These are phyloP conservation scores for Anolis carolinensis DNA, from an alignment of 2,113 vertebrate genomes.

Conservation along the genomic window DNA sequence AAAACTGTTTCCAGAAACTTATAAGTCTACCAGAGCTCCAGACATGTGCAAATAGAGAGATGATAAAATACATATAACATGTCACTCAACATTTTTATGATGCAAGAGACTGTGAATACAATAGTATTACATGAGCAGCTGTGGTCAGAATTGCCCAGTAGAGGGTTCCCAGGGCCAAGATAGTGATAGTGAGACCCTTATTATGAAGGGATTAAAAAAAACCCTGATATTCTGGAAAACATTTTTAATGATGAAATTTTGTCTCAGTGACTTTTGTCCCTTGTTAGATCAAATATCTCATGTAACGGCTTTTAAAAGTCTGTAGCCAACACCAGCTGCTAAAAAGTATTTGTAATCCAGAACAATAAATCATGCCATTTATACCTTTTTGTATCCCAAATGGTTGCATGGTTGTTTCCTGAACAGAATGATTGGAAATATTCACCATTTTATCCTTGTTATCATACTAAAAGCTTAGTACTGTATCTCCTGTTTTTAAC, in stretches of 20 bases:
- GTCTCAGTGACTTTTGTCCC: not conserved
- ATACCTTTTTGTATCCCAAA: not conserved
- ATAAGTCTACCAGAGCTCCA: slow-evolving; percentile 1
- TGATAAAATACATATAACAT: not conserved
- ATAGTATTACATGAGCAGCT: slow-evolving; percentile 14
- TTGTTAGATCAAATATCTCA: not conserved
- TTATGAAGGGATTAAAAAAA: not conserved
- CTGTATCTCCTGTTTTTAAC: not conserved
- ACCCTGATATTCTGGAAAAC: not conserved
- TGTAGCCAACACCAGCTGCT: not conserved
- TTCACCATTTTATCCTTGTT: not conserved
- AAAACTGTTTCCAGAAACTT: not conserved
- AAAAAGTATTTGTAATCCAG: not conserved
- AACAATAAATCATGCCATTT: not conserved
- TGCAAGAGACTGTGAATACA: fast-evolving
- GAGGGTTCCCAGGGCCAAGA: not conserved
- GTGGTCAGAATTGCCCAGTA: not conserved
- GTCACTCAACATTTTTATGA: not conserved
- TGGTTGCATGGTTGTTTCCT: not conserved
- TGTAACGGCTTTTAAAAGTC: not conserved
- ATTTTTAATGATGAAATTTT: too few species aligned
- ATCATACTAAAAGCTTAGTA: not conserved
- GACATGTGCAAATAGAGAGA: not conserved
- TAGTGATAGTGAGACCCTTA: not conserved
- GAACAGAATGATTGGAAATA: not conserved